A percentile compares a stretch with the other conserved stretches of the same genome.
Conservation (phyloP, 2,113 vertebrate species). For the Dolichotis patagonum region DNA sequence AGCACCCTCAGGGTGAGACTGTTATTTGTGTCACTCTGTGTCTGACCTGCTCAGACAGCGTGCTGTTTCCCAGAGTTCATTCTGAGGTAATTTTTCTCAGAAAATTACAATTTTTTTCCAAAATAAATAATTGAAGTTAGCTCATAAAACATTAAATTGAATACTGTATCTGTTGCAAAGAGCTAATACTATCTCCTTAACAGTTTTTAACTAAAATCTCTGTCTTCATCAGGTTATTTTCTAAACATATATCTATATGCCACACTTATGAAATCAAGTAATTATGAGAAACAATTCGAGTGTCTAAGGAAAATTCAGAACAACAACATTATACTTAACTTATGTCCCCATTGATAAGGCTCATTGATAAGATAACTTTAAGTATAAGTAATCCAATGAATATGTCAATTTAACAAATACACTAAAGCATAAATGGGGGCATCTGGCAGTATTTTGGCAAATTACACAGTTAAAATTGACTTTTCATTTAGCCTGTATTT, state of each 20-base stretch:
- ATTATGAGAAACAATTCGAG: slow-evolving; percentile 3
- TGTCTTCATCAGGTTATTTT: neutral
- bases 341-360: neutral
- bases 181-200: neutral
- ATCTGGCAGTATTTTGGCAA: slow-evolving; percentile 8
- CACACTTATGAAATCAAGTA: neutral
- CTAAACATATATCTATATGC: neutral
- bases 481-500: neutral
- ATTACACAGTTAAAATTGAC: neutral
- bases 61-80: slow-evolving; percentile 6
- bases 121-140: neutral
- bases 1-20: neutral
- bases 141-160: neutral
- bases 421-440: neutral
- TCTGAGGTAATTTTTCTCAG: neutral
- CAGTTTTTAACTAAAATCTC: neutral
- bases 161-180: neutral
- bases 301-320: neutral
- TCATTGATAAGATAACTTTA: slow-evolving; percentile 27
- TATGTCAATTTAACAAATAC: neutral
- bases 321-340: neutral
- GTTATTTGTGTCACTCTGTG: neutral
- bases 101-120: slow-evolving; percentile 25
- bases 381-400: neutral
- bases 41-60: neutral